A percentile compares a stretch with the other conserved stretches of the same genome.
Evolutionary conservation across 2,113 vertebrate species (phyloP).

Genomic region (Eurypyga helias): DNA sequence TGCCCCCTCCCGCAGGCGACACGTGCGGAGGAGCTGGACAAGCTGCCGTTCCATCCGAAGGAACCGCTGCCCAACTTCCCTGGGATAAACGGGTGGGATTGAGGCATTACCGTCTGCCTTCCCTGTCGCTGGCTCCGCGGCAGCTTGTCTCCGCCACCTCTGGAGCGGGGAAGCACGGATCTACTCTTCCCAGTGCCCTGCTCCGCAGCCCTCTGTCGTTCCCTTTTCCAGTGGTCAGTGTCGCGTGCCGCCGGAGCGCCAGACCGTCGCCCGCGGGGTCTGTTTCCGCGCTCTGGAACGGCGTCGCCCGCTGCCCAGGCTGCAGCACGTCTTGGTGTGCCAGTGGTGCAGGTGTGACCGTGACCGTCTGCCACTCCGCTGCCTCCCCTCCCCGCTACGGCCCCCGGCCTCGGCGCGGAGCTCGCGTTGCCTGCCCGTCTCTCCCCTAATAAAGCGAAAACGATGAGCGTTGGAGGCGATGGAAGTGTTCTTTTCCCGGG

Average conservation of each 20-base stretch:
- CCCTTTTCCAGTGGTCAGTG: not conserved
- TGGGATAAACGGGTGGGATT: no score
- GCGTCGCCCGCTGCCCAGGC: not conserved
- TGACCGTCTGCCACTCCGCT: not conserved
- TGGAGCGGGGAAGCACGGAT: not conserved
- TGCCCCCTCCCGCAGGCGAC: not conserved
- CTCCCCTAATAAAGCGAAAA: slow-evolving; percentile 86
- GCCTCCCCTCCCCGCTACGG: not conserved
- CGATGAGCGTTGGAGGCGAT: not conserved
- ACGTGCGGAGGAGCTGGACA: not conserved
- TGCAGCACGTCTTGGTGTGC: slow-evolving; percentile 75
- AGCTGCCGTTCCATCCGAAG: not conserved
- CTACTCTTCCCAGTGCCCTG: not conserved
- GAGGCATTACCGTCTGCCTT: no score
- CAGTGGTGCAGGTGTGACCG: slow-evolving; percentile 37
- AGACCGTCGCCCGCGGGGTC: not conserved
- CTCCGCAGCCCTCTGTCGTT: not conserved
- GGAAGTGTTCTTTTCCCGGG: not conserved
- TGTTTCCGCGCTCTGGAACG: not conserved
- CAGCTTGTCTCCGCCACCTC: not conserved
- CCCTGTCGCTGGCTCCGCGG: not conserved
- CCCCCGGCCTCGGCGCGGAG: slow-evolving; percentile 54
- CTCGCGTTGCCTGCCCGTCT: slow-evolving; percentile 74
- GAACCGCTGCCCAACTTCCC: not conserved
- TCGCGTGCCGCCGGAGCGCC: slow-evolving; percentile 29